Percentiles rank a stretch among this genome's conserved stretches.
phyloP scores from a whole-genome alignment of 2,797 vertebrate species.

The Fundulus diaphanus region DNA sequence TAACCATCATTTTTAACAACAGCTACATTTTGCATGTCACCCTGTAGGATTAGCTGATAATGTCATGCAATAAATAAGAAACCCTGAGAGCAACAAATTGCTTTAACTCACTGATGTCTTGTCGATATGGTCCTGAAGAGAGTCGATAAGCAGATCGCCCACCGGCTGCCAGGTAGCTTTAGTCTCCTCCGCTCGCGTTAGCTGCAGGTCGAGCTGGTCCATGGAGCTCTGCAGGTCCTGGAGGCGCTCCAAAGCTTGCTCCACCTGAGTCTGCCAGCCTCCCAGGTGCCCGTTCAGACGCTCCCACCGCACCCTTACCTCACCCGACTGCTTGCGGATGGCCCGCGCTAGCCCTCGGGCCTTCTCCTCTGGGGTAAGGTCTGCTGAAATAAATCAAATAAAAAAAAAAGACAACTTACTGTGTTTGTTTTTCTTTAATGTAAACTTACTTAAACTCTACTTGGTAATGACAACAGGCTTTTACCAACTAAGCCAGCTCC shows the following conservation, averaged over 20 bases:
- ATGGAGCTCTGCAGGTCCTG: constrained; percentile 93
- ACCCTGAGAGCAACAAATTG: neutral
- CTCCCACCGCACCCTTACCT: constrained; percentile 95
- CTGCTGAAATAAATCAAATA: constrained; percentile 65
- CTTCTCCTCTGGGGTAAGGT: constrained; percentile 92
- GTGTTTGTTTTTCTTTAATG: neutral
- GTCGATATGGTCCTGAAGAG: constrained; percentile 93
- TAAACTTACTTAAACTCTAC: neutral
- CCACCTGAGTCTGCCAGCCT: constrained; percentile 93
- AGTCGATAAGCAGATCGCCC: constrained; percentile 94
- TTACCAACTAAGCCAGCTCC: neutral
- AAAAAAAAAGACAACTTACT: neutral
- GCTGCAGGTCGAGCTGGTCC: constrained; percentile 91
- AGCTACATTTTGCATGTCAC: neutral
- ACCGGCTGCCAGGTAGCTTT: constrained; percentile 90
- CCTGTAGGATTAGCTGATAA: no score
- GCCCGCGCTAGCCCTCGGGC: constrained; percentile 90
- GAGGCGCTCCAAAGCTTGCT: constrained; percentile 89
- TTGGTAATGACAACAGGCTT: neutral
- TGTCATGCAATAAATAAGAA: neutral
- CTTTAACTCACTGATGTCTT: constrained; percentile 86
- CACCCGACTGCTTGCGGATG: constrained; percentile 93
- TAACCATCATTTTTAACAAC: neutral
- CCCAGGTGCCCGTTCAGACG: constrained; percentile 84
- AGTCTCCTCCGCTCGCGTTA: constrained; percentile 88